These are phyloP conservation scores for Tricholauxania praeusta DNA, from an alignment of 2,888 invertebrate genomes.

Conservation along the genomic window DNA sequence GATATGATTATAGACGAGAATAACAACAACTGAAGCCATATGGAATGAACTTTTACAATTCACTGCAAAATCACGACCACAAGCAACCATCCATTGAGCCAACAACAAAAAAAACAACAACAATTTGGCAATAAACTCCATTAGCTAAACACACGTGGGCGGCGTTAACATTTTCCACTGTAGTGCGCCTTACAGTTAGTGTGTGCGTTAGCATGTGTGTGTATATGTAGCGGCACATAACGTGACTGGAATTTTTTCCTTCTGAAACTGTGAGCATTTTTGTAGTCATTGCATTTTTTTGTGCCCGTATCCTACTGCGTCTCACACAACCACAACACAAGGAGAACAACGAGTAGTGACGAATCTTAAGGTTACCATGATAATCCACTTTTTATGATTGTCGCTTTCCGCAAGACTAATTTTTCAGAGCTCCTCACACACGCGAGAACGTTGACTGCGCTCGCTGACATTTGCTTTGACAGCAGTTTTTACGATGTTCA, in stretches of 20 bases:
- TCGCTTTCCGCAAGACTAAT: constrained; percentile 17
- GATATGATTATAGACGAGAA: too few species aligned
- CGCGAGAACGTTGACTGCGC: too few species aligned
- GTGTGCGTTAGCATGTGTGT: not conserved
- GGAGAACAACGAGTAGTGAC: not conserved
- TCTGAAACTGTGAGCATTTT: not conserved
- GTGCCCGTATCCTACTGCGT: not conserved
- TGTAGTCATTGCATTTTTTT: not conserved
- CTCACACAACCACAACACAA: not conserved
- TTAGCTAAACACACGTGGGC: constrained; percentile 30
- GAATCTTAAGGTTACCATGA: not conserved
- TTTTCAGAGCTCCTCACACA: constrained; percentile 1
- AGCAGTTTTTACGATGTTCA: not conserved
- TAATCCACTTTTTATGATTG: not conserved
- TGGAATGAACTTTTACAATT: too few species aligned
- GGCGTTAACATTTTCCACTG: not conserved
- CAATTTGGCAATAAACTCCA: constrained; percentile 35
- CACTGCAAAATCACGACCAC: not conserved
- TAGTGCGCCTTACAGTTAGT: too few species aligned
- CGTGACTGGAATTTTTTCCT: constrained; percentile 20
- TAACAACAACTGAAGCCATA: too few species aligned
- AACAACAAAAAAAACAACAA: constrained; percentile 7
- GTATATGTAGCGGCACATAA: constrained; percentile 21
- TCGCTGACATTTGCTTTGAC: constrained; percentile 12
- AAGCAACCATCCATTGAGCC: not conserved